phyloP scores from a whole-genome alignment of 2,888 invertebrate species.

The Caenorhabditis sp. region DNA sequence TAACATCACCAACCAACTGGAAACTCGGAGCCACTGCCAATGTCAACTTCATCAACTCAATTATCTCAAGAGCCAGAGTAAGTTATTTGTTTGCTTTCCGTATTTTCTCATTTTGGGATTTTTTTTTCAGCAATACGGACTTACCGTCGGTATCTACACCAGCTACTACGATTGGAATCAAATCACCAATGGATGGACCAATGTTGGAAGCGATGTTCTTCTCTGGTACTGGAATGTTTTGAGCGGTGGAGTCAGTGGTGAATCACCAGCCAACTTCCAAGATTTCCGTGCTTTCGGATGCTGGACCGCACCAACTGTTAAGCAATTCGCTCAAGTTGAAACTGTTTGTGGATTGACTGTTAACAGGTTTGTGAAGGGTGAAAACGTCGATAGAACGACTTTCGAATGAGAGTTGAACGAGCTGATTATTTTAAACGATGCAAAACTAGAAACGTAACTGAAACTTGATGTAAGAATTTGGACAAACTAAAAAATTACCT shows the following conservation, averaged over 20 bases:
- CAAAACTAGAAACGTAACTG: too few relatives aligned
- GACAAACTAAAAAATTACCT: too few relatives aligned
- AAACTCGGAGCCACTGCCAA: conserved; percentile 30
- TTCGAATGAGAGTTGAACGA: too few relatives aligned
- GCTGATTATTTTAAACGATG: too few relatives aligned
- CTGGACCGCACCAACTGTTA: conserved; percentile 47
- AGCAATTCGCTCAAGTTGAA: conserved; percentile 55
- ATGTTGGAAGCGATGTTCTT: conserved; percentile 28
- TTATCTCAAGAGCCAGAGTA: conserved; percentile 46
- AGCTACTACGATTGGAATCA: conserved; percentile 53
- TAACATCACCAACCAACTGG: conserved; percentile 60
- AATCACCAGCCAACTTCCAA: conserved; percentile 44
- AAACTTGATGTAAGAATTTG: too few relatives aligned
- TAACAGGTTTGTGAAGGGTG: conserved; percentile 34
- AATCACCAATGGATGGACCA: conserved; percentile 48
- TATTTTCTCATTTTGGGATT: background rate
- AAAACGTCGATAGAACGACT: too few relatives aligned
- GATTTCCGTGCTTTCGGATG: conserved; percentile 55
- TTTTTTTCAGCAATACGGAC: conserved; percentile 42
- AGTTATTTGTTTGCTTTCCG: background rate
- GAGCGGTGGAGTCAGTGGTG: conserved; percentile 47
- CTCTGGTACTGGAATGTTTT: conserved; percentile 56
- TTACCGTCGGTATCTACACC: conserved; percentile 54
- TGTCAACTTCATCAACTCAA: conserved; percentile 49
- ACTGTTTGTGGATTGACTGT: conserved; percentile 44